Base-by-base conservation (phyloP, 2,888 invertebrate genomes). In the Trissolcus japonicus region DNA sequence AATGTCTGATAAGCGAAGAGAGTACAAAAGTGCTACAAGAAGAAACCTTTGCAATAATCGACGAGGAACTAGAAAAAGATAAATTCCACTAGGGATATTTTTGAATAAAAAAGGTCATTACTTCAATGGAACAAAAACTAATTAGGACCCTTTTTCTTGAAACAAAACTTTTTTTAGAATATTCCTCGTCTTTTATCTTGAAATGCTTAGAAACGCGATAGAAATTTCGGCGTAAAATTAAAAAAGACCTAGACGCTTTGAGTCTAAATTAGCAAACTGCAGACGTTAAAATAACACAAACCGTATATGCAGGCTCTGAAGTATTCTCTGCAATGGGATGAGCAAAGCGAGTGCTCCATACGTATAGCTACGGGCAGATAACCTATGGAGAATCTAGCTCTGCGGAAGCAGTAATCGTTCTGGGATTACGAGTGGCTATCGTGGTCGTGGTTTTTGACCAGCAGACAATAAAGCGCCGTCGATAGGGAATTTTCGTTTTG, bases 291-390 rank as follows among this genome's bases (percentile, higher is more conserved):
- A 74, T 78, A 65, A 67, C 75, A 54, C 76, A 80, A 78, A 82
- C 83, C 82, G 46, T 46, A 16, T 46, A 82, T 82, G 80, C 81
- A 83, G 80, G 82, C 81, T 79, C 79, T 25, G 13, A 76, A 79
- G 78, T 81, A 79, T 71, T 74, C 72, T 65, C 66, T 29, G 65
- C 75, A 71, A 62, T 66, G 59, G 16, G 59, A 40, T 59, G 16
- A 61, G 41, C 53, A 11, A 62, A 53, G 29, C 59, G 29, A 25
- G 21, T 29, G 55, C 46, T 61, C 14, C 56, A 48, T 65, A 43
- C 63, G 35, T 35, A 35, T 61, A 65, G 57, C 35, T 35, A 46
- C 56, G 72, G 16, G 16, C 43, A 61, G 77, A 77, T 77, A 77
- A 77, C 60, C 63, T 54, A 68, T 55, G 67, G 57, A 35, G 72